Conservation (phyloP, 2,797 vertebrate species). For the Meriones psammophilus region DNA sequence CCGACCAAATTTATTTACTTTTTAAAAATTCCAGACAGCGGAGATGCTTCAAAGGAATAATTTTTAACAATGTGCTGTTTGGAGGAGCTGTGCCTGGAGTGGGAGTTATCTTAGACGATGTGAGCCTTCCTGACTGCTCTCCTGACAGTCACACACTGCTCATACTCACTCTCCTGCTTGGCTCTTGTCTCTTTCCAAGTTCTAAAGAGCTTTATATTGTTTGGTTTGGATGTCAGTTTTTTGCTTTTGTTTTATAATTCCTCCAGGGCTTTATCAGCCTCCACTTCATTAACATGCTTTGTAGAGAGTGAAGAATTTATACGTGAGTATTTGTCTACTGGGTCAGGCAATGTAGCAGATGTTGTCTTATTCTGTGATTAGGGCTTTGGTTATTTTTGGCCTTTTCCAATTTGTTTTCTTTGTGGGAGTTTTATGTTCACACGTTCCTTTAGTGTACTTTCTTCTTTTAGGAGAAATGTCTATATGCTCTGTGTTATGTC, state of each 20-base stretch:
- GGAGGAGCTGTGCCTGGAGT: background rate
- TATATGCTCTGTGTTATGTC: background rate
- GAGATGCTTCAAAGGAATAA: slow-evolving; percentile 39
- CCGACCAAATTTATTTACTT: background rate
- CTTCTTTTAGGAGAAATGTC: slow-evolving; percentile 8
- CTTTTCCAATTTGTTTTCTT: slow-evolving; percentile 38
- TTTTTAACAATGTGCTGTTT: background rate
- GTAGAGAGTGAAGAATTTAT: slow-evolving; percentile 34
- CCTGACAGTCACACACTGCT: background rate
- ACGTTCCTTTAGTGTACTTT: background rate
- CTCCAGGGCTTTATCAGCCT: background rate
- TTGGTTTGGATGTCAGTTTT: background rate
- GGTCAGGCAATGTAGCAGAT: slow-evolving; percentile 9
- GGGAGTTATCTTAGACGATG: background rate
- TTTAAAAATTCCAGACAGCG: slow-evolving; percentile 9
- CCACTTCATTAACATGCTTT: background rate
- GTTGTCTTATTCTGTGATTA: background rate
- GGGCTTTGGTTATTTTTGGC: background rate
- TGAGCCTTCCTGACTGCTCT: background rate
- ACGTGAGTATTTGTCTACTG: slow-evolving; percentile 27
- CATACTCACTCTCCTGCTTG: background rate
- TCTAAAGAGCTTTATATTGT: background rate
- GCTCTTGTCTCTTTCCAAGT: background rate
- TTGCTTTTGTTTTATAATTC: background rate
- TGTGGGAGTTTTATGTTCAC: background rate